phyloP scores from a whole-genome alignment of 2,888 invertebrate genomes.

The Acleris holmiana region DNA sequence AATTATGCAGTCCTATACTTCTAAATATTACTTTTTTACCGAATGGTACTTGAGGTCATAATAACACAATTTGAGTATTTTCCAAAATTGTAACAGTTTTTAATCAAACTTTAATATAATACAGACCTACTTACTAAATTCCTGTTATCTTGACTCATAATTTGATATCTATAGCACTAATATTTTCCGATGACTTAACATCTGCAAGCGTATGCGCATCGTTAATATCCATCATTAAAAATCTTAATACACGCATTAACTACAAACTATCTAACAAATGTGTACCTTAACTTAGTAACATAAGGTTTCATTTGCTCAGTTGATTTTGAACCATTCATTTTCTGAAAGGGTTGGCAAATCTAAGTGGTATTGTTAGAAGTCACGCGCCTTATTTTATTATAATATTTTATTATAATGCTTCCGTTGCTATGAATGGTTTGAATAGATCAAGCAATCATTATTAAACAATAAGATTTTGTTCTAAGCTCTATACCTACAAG shows the following conservation, averaged over 20 bases:
- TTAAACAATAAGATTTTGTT: constrained; percentile 10
- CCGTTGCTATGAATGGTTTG: constrained; percentile 72
- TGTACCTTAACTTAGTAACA: constrained; percentile 42
- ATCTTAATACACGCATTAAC: constrained; percentile 69
- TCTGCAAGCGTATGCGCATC: constrained; percentile 57
- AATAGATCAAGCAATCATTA: constrained; percentile 41
- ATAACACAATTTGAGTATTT: too few relatives aligned
- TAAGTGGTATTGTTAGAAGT: constrained; percentile 78
- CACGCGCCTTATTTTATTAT: constrained; percentile 78
- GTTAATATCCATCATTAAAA: constrained; percentile 80
- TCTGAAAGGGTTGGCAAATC: constrained; percentile 84
- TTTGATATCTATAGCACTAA: background rate
- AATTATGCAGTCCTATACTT: too few relatives aligned
- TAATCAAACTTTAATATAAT: too few relatives aligned
- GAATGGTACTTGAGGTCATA: too few relatives aligned
- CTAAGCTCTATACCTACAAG: constrained; percentile 3
- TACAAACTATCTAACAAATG: constrained; percentile 26
- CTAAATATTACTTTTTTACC: too few relatives aligned
- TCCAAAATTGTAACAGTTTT: too few relatives aligned
- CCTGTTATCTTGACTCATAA: background rate
- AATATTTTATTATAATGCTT: constrained; percentile 68
- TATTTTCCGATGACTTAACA: constrained; percentile 46
- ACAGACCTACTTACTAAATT: too few relatives aligned
- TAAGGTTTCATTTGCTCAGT: constrained; percentile 49
- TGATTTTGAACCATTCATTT: constrained; percentile 65